These are phyloP conservation scores for Tiliacea citrago DNA, from an alignment of 2,888 invertebrate genomes.

Conservation along the genomic window DNA sequence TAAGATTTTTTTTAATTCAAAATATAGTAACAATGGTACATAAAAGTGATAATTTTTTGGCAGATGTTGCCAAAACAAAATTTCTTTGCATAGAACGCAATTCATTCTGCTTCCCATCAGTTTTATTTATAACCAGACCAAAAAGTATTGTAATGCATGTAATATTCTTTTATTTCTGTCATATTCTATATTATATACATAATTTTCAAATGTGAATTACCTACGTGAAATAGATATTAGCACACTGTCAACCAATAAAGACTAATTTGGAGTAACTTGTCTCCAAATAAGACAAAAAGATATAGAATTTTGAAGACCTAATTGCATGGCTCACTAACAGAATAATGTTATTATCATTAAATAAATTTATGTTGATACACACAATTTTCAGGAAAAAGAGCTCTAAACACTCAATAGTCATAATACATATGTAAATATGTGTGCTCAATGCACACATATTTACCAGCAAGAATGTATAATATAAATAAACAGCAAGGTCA, in stretches of 20 bases:
- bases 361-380: background rate
- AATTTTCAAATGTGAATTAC: background rate
- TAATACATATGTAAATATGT: conserved; percentile 15
- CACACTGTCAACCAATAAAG: background rate
- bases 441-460: no score
- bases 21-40: no score
- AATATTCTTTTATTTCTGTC: background rate
- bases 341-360: background rate
- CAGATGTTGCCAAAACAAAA: conserved; percentile 24
- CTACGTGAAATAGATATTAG: background rate
- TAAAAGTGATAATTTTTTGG: conserved; percentile 6
- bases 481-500: conserved; percentile 1
- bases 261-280: background rate
- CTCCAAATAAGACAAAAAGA: background rate
- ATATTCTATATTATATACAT: no score
- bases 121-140: conserved; percentile 3
- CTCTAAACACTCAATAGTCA: background rate
- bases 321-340: conserved; percentile 1
- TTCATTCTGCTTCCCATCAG: background rate
- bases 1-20: no score
- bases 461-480: conserved; percentile 1
- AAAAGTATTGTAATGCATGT: background rate
- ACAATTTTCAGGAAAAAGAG: conserved; percentile 22
- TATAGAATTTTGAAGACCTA: background rate
- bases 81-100: conserved; percentile 6